Evolutionary conservation across 2,113 vertebrate genomes (phyloP), one percentile per base, ranked within the genome.

Genomic region (Psammodynastes pulverulentus): DNA sequence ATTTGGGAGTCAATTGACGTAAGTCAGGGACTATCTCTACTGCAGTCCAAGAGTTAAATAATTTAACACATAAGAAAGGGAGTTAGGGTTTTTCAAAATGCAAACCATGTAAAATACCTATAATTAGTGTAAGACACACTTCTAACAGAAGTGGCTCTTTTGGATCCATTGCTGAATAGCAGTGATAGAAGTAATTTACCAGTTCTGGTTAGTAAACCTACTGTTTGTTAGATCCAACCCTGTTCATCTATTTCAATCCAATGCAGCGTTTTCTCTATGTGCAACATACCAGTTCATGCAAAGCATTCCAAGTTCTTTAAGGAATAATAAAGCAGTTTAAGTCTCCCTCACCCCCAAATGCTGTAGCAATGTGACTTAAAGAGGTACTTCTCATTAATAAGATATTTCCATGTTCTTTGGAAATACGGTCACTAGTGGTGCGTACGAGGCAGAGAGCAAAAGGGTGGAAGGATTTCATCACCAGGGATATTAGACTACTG

Each of bases 401-500:
- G 94, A 53, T 0, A 0, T 58, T 87, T 88, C 13, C 86, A 24
- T 3, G 94, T 62, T 62, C 94, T 87, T 95, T 89, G 90, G 93
- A 96, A 95, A 93, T 89, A 93, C 45, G 87, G 94, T 95, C 92
- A 95, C 0, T 94, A 95, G 95, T 93, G 95, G 49, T 52, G 2
- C 93, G 93, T 97, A 88, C 87, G 96, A 95, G 92, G 46, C 93
- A 94, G 94, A 84, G 17, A 58, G 45, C 23, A 26, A 56, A 88
- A 94, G 92, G 89, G 1, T 1, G 0, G 3, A 90, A 86, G 72
- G 84, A 58, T 90, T 48, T 91, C 93, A 56, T 84, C 89, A 52
- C 54, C 85, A 92, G 62, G 56, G 85, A 0, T 43, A 17, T 34
- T 39, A 79, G 72, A 79, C 17, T 43, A 39, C n/a, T 43, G 90